Evolutionary conservation across 35 echinoderm and acorn worm genomes (phyloP), one percentile per base, ranked within the genome.

Genomic region (Acanthaster planci): DNA sequence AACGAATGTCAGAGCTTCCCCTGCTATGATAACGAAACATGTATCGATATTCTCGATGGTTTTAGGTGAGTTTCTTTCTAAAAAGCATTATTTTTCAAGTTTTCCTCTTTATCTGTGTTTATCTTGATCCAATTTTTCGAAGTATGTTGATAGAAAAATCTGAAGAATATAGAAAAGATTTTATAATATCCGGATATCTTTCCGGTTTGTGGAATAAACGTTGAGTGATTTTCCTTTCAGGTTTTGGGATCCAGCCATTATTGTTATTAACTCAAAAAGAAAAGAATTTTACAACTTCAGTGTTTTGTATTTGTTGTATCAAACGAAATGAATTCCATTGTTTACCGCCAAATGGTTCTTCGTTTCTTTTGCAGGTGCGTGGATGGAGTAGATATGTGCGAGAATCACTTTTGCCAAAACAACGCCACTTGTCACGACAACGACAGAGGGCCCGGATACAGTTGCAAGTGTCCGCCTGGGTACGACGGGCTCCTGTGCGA

Each of bases 1-100:
- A 80, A 89, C 56, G 86, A 89, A 42, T 93, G 91, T 85, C 42
- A 21, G 34, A 89, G 86, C n/a, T 77, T 72, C 60, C 91, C 91
- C n/a, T 93, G 91, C 53, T 55, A 19, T 2, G 51, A 83, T 39
- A 51, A 85, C 39, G 86, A 30, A 4, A 89, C 55, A 32, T 93
- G 91, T 47, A 72, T 39, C 19, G 91, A 94, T 53, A 50, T 78
- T 1, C 22, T 97, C 18, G 84, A 92, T 84, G 17, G 58, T 1
- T 89, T 27, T 53, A 30, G 40, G 39, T 82, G 30, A 72, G 23
- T n/a, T n/a, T n/a, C n/a, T n/a, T n/a, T n/a, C n/a, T n/a, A n/a
- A n/a, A n/a, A n/a, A n/a, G n/a, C n/a, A n/a, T n/a, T n/a, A n/a
- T n/a, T n/a, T n/a, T n/a, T n/a, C n/a, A n/a, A n/a, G n/a, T n/a